phyloP scores from a whole-genome alignment of 2,797 vertebrate genomes.

The Prionace glauca region DNA sequence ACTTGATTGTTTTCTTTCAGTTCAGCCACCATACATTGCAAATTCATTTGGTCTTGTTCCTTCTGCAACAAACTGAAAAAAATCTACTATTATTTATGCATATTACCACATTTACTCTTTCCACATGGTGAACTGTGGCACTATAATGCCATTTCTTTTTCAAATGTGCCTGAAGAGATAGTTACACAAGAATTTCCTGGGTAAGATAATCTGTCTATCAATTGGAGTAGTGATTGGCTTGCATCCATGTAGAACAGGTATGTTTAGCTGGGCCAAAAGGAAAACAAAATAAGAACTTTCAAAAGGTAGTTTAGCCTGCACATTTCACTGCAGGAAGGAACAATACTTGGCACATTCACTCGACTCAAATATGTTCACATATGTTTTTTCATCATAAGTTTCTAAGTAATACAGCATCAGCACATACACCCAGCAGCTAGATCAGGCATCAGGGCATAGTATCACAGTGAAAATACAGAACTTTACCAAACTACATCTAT shows the following conservation, averaged over 20 bases:
- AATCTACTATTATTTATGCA: neutral
- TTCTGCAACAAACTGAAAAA: slow-evolving; percentile 36
- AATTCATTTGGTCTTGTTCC: neutral
- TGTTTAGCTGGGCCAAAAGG: neutral
- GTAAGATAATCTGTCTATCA: neutral
- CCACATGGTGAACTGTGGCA: neutral
- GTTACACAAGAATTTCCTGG: neutral
- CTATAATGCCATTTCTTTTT: neutral
- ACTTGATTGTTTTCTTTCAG: slow-evolving; percentile 6
- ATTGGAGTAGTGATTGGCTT: neutral
- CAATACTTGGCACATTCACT: neutral
- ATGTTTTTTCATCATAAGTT: neutral
- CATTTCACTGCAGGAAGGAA: neutral
- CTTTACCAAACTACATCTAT: neutral
- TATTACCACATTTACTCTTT: neutral
- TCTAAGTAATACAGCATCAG: neutral
- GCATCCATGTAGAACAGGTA: neutral
- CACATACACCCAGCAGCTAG: neutral
- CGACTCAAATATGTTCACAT: neutral
- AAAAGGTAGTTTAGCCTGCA: neutral
- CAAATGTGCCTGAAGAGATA: neutral
- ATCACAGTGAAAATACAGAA: neutral
- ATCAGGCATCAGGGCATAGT: neutral
- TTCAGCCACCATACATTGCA: neutral
- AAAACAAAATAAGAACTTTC: neutral